Conservation (phyloP, 2,888 invertebrate genomes). For the Megastigmus dorsalis region DNA sequence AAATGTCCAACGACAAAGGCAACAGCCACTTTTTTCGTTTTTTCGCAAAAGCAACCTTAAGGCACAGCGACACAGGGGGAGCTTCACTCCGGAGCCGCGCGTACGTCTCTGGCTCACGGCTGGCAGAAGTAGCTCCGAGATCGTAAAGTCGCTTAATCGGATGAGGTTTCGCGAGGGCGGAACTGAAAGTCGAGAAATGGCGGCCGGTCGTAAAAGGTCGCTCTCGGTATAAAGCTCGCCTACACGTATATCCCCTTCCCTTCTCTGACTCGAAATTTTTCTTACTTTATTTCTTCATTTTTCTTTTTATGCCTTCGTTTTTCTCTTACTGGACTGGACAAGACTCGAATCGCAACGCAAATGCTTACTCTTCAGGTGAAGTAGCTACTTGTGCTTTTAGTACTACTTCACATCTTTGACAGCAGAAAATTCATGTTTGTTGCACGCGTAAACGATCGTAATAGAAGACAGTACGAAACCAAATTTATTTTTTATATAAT, state of each 20-base stretch:
- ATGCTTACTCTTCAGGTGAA: no score
- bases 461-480: no score
- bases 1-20: no score
- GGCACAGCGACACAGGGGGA: neutral
- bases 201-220: slow-evolving; percentile 60
- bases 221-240: neutral
- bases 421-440: no score
- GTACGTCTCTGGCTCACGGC: neutral
- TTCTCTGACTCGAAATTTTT: neutral
- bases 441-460: no score
- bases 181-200: slow-evolving; percentile 59
- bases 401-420: no score
- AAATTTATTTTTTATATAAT: no score
- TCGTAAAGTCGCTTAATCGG: slow-evolving; percentile 68
- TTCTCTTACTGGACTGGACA: no score
- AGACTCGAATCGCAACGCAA: no score
- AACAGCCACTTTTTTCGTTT: no score
- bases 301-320: neutral
- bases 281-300: neutral
- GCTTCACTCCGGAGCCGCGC: neutral
- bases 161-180: slow-evolving; percentile 58
- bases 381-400: no score
- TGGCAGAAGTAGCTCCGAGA: slow-evolving; percentile 35
- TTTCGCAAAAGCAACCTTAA: no score
- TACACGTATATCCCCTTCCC: neutral